Base-by-base conservation (phyloP, 2,888 invertebrate genomes). In the Aphodius granarius region DNA sequence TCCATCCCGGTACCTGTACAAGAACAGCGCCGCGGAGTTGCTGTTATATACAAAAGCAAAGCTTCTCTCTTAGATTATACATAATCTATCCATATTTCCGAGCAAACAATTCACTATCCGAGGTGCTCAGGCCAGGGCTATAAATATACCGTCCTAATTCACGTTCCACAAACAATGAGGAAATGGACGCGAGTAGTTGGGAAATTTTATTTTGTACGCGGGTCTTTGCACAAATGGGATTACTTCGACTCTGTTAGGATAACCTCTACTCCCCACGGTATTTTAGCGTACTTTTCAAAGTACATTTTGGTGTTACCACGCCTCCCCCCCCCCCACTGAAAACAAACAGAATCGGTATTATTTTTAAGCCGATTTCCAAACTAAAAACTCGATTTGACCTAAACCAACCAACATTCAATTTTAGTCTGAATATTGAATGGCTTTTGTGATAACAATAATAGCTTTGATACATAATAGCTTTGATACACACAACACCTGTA, bases 81-180 rank as follows among this genome's bases (percentile, higher is more conserved):
- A 70, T 19, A 64, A 74, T 64, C 22, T 71, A 74, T 74, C 71
- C 71, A 64, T 64, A 70, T 74, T 74, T 74, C 71, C 70, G 6
- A 13, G 43, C 43, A 43, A 43, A 43, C 43, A 43, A 43, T 43
- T 71, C 74, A 70, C n/a, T n/a, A 70, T 71, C 70, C 63, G 16
- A 16, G 70, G 71, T 21, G 64, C 21, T 71, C 65, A 43, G 63
- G 65, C 74, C 71, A 73, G 73, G 62, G 71, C 70, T 74, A 64
- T 74, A 74, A 74, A 74, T 74, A 74, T 13, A 64, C 70, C 65
- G 74, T 64, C 71, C 74, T 65, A 74, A 74, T 74, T 74, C 74
- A 74, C 74, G 74, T 74, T 74, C 71, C 63, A 71, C 71, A 71
- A 74, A 74, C 74, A 74, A 74, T 70, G 74, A 74, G 74, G 74